Conservation (phyloP, 2,113 vertebrate species). For the Ibidorhyncha struthersii region DNA sequence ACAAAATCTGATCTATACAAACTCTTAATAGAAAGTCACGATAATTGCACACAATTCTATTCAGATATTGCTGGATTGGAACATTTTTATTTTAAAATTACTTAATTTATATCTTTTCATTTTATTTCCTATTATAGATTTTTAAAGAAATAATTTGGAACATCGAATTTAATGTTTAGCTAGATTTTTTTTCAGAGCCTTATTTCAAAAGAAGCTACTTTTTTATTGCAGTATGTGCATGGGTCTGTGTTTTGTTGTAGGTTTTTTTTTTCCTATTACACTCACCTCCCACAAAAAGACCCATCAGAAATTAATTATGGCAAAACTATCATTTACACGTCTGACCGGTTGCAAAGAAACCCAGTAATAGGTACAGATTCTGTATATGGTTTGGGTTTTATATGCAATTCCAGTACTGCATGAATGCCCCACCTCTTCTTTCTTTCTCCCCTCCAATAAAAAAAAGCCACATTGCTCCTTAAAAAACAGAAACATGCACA, state of each 20-base stretch:
- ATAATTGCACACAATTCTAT: background rate
- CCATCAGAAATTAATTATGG: background rate
- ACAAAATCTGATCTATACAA: constrained; percentile 13
- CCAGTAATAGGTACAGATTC: background rate
- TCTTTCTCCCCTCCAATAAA: background rate
- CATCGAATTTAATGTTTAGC: background rate
- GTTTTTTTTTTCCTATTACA: background rate
- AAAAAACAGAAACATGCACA: background rate
- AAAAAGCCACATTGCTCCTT: fast-evolving
- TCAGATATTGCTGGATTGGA: background rate
- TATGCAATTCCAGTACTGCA: background rate
- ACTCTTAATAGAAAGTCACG: background rate
- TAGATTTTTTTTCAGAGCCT: background rate
- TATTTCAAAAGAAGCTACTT: background rate
- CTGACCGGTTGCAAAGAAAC: background rate
- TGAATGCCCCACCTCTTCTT: background rate
- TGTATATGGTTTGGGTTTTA: background rate
- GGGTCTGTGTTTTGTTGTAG: background rate
- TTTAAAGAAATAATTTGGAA: background rate
- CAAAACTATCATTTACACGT: background rate
- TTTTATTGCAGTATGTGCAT: background rate
- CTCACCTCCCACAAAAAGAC: background rate
- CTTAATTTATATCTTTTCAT: background rate
- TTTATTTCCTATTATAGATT: background rate
- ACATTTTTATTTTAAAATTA: background rate